Base-by-base conservation (phyloP, 2,888 invertebrate genomes). In the Halictus ligatus region DNA sequence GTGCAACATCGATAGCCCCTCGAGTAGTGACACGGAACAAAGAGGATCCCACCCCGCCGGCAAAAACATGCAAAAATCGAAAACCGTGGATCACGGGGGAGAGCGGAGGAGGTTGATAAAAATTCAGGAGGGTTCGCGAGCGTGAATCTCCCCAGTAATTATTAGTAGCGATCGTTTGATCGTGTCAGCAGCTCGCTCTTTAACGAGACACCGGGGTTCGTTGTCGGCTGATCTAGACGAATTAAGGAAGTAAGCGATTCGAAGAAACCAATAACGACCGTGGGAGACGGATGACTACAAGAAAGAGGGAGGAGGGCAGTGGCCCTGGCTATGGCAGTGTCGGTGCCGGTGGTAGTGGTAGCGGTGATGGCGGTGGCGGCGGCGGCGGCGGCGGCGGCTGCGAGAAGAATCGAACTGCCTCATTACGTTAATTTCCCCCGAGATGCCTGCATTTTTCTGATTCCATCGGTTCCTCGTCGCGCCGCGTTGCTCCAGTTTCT, bases 381-480 rank as follows among this genome's bases (percentile, higher is more conserved):
- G 54, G 54, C 2, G 21, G 21, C 6, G 21, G 54, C 2, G 7
- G 54, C 25, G 25, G 75, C 48, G 80, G 48, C 81, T 86, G 80
- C 78, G 85, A 85, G 88, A 89, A 91, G 91, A 89, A 94, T 93
- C 93, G 93, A 93, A 93, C 92, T 90, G 89, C 92, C 93, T 94
- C 94, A 94, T 94, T 94, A 94, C 94, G 92, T 93, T 94, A 94
- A 94, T 94, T 94, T 94, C 94, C 94, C 94, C 91, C 88, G 94
- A 94, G 94, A 94, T 93, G 91, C 90, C 91, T 89, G 93, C 93
- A 93, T 93, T 94, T 93, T 94, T 93, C 93, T 91, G 93, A 94
- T 94, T 94, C 89, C 92, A 89, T 91, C 90, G 92, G 84, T 89
- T 85, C 88, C 25, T 80, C 82, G 79, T 84, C 81, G 87, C 80